Evolutionary conservation across 1,140 invertebrate species (phyloP), one percentile per base, ranked within the genome.

Genomic region (Gonioctena quinquepunctata): DNA sequence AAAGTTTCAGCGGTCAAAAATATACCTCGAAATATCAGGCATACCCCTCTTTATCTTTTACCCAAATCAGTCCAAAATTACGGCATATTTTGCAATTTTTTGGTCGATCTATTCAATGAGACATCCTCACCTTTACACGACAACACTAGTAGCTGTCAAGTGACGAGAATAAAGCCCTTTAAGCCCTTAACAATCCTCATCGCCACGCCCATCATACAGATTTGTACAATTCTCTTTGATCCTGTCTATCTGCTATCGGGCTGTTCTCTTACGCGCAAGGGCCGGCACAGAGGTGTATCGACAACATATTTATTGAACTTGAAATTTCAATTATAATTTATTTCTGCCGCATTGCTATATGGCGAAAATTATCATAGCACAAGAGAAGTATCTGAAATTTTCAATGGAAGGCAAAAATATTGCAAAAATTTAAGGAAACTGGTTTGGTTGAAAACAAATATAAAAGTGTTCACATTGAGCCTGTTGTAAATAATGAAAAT

Each of bases 141-240:
- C 33, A 69, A 73, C 62, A 70, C 71, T 63, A 68, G 71, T 73
- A 73, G 71, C 71, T 73, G 71, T 73, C 71, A 73, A 73, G 68
- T 73, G 71, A 73, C 74, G 72, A 73, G 74, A 69, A 73, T 66
- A 69, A 72, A 76, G 67, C 62, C 66, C 69, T 70, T 68, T 71
- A 73, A 76, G 57, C 71, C 68, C 56, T 69, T 61, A 73, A 76
- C 74, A 76, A 73, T 66, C 62, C 61, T 49, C 69, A 49, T 67
- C 59, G 68, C 69, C 74, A 76, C 74, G 74, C 74, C 74, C 74
- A 69, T 71, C 60, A 68, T 33, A 56, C 71, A 76, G 74, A 76
- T 73, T 76, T 76, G 71, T 71, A 76, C 74, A 76, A 76, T 76
- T 71, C 71, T 54, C 62, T 60, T 69, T 70, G 72, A 73, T 76